Evolutionary conservation across 1,140 invertebrate species (phyloP).

Genomic region (Panagrolaimus sp.): DNA sequence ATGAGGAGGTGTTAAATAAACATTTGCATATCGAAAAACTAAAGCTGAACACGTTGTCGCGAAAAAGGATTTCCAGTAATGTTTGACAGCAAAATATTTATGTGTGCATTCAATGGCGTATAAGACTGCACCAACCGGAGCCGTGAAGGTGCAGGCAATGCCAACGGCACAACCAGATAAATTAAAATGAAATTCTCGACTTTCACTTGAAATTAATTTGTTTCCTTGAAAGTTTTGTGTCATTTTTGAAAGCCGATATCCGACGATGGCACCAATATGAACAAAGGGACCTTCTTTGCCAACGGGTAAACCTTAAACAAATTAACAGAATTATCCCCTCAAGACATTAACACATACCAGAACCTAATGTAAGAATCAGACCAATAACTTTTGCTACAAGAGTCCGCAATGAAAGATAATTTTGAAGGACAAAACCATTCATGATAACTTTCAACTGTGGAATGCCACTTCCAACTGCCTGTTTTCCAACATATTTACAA

Average conservation of each 20-base stretch:
- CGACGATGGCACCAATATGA: conserved; percentile 58
- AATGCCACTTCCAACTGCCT: conserved; percentile 65
- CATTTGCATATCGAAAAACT: conserved; percentile 73
- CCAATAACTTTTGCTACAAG: conserved; percentile 89
- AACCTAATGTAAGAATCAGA: conserved; percentile 86
- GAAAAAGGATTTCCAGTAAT: conserved; percentile 98
- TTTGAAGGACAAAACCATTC: conserved; percentile 87
- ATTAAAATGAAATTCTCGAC: conserved; percentile 53
- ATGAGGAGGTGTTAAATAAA: conserved; percentile 54
- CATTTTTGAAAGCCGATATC: conserved; percentile 50
- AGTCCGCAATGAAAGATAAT: conserved; percentile 90
- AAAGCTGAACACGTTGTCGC: conserved; percentile 92
- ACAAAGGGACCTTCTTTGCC: conserved; percentile 67
- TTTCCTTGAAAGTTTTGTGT: conserved; percentile 47
- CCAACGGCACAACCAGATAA: conserved; percentile 52
- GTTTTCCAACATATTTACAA: conserved; percentile 50
- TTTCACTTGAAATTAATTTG: conserved; percentile 58
- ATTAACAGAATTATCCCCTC: neutral
- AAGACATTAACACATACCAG: conserved; percentile 68
- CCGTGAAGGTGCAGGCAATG: conserved; percentile 24
- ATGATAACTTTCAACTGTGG: conserved; percentile 99
- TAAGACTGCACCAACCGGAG: conserved; percentile 66
- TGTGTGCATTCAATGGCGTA: conserved; percentile 99
- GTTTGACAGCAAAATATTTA: conserved; percentile 93
- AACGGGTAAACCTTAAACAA: conserved; percentile 66